These are phyloP conservation scores for Babylonia areolata DNA, from an alignment of 1,140 invertebrate species.

Conservation along the genomic window DNA sequence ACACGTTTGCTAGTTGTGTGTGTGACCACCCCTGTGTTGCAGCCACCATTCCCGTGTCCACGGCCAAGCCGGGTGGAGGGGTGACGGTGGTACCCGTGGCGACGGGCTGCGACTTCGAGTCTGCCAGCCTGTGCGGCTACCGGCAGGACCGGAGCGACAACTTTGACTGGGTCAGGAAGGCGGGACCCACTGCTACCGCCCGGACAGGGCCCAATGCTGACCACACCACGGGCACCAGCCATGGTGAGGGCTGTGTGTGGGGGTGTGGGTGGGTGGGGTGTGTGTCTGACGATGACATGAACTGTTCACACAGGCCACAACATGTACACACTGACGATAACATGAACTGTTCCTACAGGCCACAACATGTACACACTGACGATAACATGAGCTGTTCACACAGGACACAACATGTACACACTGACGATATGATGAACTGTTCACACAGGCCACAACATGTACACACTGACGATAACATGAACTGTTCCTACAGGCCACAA, in stretches of 20 bases:
- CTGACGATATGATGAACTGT: no score
- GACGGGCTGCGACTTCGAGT: constrained; percentile 82
- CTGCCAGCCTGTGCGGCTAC: constrained; percentile 82
- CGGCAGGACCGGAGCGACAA: constrained; percentile 80
- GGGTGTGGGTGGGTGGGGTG: not conserved
- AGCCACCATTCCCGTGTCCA: constrained; percentile 12
- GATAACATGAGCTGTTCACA: no score
- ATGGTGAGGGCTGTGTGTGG: constrained; percentile 45
- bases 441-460: no score
- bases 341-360: no score
- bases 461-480: no score
- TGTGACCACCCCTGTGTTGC: not conserved
- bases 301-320: no score
- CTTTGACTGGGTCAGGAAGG: constrained; percentile 67
- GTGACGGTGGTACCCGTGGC: constrained; percentile 9
- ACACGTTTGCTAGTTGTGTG: no score
- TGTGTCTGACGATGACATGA: no score
- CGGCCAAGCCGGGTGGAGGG: constrained; percentile 14
- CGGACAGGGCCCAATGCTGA: constrained; percentile 65
- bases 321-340: no score
- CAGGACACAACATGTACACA: no score
- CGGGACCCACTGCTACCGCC: constrained; percentile 47
- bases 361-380: no score
- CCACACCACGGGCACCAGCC: constrained; percentile 65
- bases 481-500: no score